These are phyloP conservation scores for Mirounga angustirostris DNA, from an alignment of 2,113 vertebrate genomes.

Conservation along the genomic window DNA sequence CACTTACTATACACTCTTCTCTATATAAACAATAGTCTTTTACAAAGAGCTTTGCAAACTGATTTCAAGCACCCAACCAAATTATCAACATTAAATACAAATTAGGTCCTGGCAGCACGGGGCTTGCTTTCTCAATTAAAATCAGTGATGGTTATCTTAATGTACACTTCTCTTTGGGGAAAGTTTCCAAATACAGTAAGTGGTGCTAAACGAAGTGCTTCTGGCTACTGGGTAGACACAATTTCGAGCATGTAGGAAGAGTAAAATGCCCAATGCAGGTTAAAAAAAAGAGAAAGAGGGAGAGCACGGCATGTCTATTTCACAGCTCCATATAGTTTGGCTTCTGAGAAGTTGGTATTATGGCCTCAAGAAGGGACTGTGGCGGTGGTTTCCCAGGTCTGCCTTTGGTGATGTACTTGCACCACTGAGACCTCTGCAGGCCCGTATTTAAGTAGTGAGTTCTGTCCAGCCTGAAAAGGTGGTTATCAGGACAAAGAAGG, in stretches of 20 bases:
- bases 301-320: not conserved
- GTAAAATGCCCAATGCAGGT: not conserved
- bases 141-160: conserved; percentile 5
- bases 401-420: not conserved
- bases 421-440: not conserved
- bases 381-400: not conserved
- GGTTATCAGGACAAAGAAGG: not conserved
- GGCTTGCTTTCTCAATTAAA: conserved; percentile 20
- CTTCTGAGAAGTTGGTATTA: not conserved
- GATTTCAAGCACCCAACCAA: conserved; percentile 14
- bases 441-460: not conserved
- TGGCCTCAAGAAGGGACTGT: not conserved
- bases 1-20: not conserved
- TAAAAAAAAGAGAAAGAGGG: not conserved
- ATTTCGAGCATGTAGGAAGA: not conserved
- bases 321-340: not conserved
- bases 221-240: not conserved
- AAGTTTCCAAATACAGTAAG: not conserved
- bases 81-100: not conserved
- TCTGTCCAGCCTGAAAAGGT: not conserved
- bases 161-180: not conserved
- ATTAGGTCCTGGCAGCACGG: not conserved
- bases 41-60: conserved; percentile 19
- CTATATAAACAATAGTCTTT: not conserved
- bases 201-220: not conserved